Evolutionary conservation across 2,113 vertebrate species (phyloP).

Genomic region (Stercorarius parasiticus): DNA sequence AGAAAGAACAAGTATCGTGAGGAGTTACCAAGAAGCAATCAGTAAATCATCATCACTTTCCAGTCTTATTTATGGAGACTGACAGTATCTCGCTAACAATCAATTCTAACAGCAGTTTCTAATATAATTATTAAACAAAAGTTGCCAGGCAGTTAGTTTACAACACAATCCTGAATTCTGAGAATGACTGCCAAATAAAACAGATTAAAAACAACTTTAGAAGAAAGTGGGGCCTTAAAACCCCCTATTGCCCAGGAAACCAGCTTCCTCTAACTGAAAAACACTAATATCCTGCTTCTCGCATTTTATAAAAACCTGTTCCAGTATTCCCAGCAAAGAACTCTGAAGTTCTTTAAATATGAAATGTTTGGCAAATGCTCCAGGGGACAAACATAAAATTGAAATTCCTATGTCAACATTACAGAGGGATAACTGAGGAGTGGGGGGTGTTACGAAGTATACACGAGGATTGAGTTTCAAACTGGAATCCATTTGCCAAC

Average conservation of each 20-base stretch:
- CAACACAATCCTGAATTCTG: background rate
- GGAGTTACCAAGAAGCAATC: background rate
- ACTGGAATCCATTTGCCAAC: background rate
- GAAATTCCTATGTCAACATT: background rate
- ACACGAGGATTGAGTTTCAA: background rate
- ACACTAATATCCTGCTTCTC: background rate
- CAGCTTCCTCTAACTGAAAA: background rate
- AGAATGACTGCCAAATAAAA: background rate
- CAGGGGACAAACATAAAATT: background rate
- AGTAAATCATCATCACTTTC: background rate
- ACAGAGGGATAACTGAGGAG: background rate
- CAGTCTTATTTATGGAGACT: background rate
- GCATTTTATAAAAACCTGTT: background rate
- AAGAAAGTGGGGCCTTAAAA: background rate
- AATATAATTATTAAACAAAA: background rate
- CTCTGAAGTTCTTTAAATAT: background rate
- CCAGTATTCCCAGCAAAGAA: background rate
- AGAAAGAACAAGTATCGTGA: background rate
- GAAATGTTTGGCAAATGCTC: background rate
- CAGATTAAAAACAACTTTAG: background rate
- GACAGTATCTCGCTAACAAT: background rate
- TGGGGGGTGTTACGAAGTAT: fast-evolving
- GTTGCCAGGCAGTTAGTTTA: background rate
- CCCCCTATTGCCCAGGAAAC: background rate
- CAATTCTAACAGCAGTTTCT: background rate